A percentile compares a stretch with the other conserved stretches of the same genome.
These are phyloP conservation scores for Dromius quadrimaculatus DNA, from an alignment of 2,888 invertebrate species.

Conservation along the genomic window DNA sequence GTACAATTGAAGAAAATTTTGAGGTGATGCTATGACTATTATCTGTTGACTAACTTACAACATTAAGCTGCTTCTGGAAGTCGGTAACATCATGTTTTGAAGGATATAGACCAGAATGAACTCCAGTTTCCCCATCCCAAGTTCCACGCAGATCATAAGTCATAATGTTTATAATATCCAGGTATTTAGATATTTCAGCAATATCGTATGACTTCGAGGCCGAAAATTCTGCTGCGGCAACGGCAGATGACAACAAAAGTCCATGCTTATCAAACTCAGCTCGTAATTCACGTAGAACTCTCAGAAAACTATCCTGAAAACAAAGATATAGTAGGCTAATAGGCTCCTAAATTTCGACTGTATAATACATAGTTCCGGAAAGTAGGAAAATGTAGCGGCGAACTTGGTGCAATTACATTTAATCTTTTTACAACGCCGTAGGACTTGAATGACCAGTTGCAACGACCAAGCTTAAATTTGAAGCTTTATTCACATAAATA, in stretches of 20 bases:
- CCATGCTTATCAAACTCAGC: slow-evolving; percentile 68
- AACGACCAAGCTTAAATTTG: no score
- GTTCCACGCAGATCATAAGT: slow-evolving; percentile 79
- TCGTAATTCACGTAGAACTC: slow-evolving; percentile 69
- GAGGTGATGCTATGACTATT: no score
- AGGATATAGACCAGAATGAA: slow-evolving; percentile 28
- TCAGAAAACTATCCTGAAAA: slow-evolving; percentile 66
- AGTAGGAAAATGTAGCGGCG: no score
- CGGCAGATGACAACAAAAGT: slow-evolving; percentile 70
- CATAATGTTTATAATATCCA: slow-evolving; percentile 79
- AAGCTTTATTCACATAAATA: no score
- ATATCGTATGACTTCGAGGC: slow-evolving; percentile 72
- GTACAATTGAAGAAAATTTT: no score
- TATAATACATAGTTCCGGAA: no score
- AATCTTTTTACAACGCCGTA: no score
- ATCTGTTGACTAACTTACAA: no score
- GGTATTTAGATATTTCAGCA: slow-evolving; percentile 68
- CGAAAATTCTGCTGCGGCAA: slow-evolving; percentile 67
- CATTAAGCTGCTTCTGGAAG: slow-evolving; percentile 34
- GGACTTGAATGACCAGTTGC: no score
- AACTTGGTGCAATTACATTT: no score
- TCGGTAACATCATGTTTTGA: slow-evolving; percentile 38
- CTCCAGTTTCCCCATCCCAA: slow-evolving; percentile 74
- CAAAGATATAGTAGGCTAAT: no score
- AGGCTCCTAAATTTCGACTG: no score